Conservation (phyloP, 2,888 invertebrate species). For the Drosophila falleni region DNA sequence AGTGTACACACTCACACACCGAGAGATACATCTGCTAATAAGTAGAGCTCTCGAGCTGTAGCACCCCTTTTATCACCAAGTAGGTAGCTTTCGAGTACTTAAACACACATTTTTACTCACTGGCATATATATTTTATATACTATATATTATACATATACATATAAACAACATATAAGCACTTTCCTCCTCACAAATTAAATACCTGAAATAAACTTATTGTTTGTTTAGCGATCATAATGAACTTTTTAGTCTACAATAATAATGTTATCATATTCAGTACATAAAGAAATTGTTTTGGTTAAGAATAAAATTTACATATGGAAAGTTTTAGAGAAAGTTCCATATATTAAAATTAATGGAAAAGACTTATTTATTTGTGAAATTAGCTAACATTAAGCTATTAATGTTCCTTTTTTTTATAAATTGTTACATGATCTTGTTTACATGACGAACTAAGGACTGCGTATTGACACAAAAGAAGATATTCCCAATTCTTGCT, state of each 20-base stretch:
- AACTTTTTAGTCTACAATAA: background rate
- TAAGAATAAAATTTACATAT: no score
- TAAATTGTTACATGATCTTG: no score
- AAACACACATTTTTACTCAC: conserved; percentile 11
- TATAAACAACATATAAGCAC: background rate
- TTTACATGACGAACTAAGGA: no score
- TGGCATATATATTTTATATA: background rate
- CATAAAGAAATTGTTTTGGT: background rate
- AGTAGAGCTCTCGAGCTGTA: conserved; percentile 42
- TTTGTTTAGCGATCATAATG: conserved; percentile 1
- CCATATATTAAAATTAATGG: no score
- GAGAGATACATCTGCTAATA: conserved; percentile 45
- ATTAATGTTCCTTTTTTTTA: no score
- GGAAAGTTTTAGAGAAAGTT: no score
- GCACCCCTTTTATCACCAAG: background rate
- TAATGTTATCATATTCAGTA: background rate
- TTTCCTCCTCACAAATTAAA: background rate
- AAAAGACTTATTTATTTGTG: no score
- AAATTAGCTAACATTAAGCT: no score
- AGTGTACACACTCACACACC: background rate
- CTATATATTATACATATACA: background rate
- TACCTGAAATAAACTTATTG: background rate
- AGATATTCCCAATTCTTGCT: no score
- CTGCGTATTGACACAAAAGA: no score
- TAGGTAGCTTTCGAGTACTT: conserved; percentile 2